Conservation (phyloP, 2,797 vertebrate genomes). For the Diplodus sargus region DNA sequence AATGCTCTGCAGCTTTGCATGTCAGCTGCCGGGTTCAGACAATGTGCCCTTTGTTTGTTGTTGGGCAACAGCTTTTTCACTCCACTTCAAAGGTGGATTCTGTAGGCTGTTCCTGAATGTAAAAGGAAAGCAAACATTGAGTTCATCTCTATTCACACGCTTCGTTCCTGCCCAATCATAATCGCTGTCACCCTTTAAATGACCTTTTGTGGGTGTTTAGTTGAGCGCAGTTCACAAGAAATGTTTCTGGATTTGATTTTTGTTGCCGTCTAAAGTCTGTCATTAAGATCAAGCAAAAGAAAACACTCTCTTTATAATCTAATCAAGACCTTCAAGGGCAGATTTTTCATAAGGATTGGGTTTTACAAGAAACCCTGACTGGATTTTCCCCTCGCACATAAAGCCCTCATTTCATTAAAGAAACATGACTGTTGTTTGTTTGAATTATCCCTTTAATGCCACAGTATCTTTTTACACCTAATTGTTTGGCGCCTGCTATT, state of each 20-base stretch:
- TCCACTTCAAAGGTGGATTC: slow-evolving; percentile 78
- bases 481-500: slow-evolving; percentile 40
- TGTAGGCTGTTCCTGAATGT: slow-evolving; percentile 59
- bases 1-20: slow-evolving; percentile 78
- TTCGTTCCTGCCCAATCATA: slow-evolving; percentile 19
- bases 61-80: slow-evolving; percentile 77
- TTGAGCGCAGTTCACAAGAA: not conserved
- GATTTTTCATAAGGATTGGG: slow-evolving; percentile 7
- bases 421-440: slow-evolving; percentile 21
- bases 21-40: slow-evolving; percentile 73
- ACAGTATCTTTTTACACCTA: slow-evolving; percentile 45
- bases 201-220: slow-evolving; percentile 16
- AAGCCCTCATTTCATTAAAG: slow-evolving; percentile 20
- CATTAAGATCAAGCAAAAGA: slow-evolving; percentile 38
- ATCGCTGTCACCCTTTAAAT: slow-evolving; percentile 34
- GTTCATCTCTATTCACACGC: slow-evolving; percentile 56
- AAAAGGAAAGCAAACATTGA: slow-evolving; percentile 61
- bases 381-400: slow-evolving; percentile 49
- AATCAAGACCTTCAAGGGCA: slow-evolving; percentile 23
- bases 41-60: slow-evolving; percentile 82
- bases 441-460: slow-evolving; percentile 51
- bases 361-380: slow-evolving; percentile 26
- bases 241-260: slow-evolving; percentile 26
- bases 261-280: slow-evolving; percentile 14
- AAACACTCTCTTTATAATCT: slow-evolving; percentile 14